Evolutionary conservation across 2,888 invertebrate species (phyloP), one percentile per base, ranked within the genome.

Genomic region (Lobophora halterata): DNA sequence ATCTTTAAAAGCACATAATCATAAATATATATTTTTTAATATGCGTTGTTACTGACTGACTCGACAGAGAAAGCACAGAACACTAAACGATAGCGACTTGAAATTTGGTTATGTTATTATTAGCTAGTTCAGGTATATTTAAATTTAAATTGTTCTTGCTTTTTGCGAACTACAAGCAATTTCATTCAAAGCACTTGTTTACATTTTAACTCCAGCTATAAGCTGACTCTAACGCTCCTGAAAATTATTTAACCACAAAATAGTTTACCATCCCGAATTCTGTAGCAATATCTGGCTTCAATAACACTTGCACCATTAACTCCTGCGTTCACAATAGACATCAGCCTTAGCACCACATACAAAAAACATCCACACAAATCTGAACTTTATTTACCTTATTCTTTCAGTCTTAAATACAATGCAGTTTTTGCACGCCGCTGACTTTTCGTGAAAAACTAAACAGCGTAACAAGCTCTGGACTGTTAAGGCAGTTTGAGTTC

Each of bases 261-360:
- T 20, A 25, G 25, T 25, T 11, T 31, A 19, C 23, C 19, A 57
- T 65, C 61, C 61, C 61, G 61, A 64, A 71, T 62, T 62, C 57
- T 50, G 41, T 61, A 58, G 66, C 70, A 76, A 76, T 80, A 79
- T 78, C 77, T 76, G 72, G 71, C 79, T 77, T 73, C 80, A 76
- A 79, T 81, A 81, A 77, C 75, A 80, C 73, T 76, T 76, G 78
- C 73, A 63, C 75, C 79, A 80, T 82, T 83, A 78, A 79, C 78
- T 78, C 68, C 54, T 65, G 70, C 62, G 62, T 59, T 68, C 66
- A 65, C 68, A 69, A 74, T 73, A 74, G 65, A 69, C 69, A 71
- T 70, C 58, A 64, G 48, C 52, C 64, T 60, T 64, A 65, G 60
- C 54, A 56, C 55, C 62, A 63, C 57, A 58, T 57, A 56, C 49